Evolutionary conservation across 2,888 invertebrate genomes (phyloP).

Genomic region (Nycteola revayana): DNA sequence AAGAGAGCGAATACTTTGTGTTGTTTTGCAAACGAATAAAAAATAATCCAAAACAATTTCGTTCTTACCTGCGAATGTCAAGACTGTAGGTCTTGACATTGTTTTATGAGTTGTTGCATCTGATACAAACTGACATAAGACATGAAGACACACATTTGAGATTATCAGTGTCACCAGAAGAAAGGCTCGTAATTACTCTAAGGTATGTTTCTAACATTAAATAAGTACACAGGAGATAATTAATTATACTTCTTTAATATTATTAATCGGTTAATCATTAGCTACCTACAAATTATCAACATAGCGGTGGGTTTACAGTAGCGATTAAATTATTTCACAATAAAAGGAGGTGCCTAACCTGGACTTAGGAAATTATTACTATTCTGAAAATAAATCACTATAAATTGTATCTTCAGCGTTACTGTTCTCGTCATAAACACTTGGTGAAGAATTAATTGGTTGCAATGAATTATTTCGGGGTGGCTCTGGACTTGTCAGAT

Average conservation of each 20-base stretch:
- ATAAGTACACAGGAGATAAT: constrained; percentile 13
- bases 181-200: constrained; percentile 25
- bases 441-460: constrained; percentile 27
- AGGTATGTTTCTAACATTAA: constrained; percentile 20
- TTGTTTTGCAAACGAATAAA: constrained; percentile 23
- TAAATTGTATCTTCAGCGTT: constrained; percentile 25
- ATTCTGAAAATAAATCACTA: constrained; percentile 19
- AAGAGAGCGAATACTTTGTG: constrained; percentile 22
- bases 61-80: constrained; percentile 21
- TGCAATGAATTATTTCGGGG: constrained; percentile 18
- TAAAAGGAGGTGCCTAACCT: constrained; percentile 11
- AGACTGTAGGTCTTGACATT: no score
- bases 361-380: constrained; percentile 12
- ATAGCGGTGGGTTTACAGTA: constrained; percentile 5
- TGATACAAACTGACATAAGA: constrained; percentile 22
- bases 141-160: constrained; percentile 21
- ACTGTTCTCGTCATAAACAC: constrained; percentile 26
- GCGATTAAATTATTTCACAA: constrained; percentile 16
- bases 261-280: constrained; percentile 16
- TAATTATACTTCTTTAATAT: constrained; percentile 14
- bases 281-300: constrained; percentile 12
- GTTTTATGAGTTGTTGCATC: constrained; percentile 25
- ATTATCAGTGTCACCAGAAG: constrained; percentile 25
- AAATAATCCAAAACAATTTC: constrained; percentile 24
- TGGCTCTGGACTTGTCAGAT: constrained; percentile 27